A percentile compares a stretch with the other conserved stretches of the same genome.
Evolutionary conservation across 2,113 vertebrate genomes (phyloP).

Genomic region (Pantherophis guttatus): DNA sequence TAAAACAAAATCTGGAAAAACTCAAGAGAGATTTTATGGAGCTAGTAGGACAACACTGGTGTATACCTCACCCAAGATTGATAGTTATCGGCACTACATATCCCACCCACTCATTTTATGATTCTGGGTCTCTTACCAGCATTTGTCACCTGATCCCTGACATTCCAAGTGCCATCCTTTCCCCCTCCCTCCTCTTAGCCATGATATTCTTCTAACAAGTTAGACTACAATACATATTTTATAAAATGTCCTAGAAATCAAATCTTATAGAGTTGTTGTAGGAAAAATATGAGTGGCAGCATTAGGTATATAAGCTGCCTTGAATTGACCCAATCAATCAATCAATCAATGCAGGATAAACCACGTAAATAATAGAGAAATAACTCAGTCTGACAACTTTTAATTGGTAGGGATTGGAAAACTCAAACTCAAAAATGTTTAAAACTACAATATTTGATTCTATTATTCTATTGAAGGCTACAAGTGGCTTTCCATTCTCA

Average conservation of each 20-base stretch:
- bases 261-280: neutral
- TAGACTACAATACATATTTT: neutral
- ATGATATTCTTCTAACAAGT: neutral
- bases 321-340: neutral
- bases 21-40: neutral
- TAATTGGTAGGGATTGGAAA: neutral
- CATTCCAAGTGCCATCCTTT: neutral
- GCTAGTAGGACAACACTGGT: neutral
- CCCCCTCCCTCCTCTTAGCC: neutral
- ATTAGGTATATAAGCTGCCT: neutral
- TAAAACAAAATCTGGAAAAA: neutral
- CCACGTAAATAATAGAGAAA: neutral
- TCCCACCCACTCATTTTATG: neutral
- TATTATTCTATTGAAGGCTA: neutral
- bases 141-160: neutral
- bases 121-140: neutral
- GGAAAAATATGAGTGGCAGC: neutral
- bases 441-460: neutral
- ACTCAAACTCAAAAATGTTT: neutral
- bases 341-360: neutral
- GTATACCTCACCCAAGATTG: neutral
- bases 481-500: neutral
- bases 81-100: neutral
- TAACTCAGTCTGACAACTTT: neutral
- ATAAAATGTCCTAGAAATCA: neutral